These are phyloP conservation scores for Pterocles orientalis DNA, from an alignment of 2,113 vertebrate species.

Conservation along the genomic window DNA sequence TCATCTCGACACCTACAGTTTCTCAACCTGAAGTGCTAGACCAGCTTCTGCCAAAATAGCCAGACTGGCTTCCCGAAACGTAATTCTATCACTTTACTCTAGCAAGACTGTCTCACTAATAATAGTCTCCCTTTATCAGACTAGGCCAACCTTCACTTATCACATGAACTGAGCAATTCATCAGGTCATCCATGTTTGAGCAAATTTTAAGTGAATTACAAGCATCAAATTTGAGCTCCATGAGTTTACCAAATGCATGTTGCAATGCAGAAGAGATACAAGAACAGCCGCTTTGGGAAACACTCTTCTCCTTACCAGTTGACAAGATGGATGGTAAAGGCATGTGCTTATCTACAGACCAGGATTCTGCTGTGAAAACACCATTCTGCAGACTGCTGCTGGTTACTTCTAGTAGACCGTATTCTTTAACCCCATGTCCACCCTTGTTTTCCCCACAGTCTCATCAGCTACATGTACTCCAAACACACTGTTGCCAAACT, in stretches of 20 bases:
- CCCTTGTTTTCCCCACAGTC: neutral
- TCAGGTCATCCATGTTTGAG: accelerated
- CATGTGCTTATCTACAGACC: neutral
- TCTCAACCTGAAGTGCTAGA: neutral
- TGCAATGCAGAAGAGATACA: neutral
- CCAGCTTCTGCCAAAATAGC: neutral
- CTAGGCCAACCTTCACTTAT: neutral
- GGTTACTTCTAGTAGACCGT: neutral
- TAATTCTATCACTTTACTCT: neutral
- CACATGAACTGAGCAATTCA: accelerated
- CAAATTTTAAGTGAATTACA: neutral
- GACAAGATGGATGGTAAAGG: neutral
- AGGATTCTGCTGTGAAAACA: neutral
- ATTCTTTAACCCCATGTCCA: neutral
- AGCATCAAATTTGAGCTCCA: neutral
- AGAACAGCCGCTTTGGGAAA: neutral
- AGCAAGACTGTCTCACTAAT: neutral
- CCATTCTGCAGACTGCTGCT: neutral
- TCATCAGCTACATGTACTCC: neutral
- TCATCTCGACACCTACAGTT: neutral
- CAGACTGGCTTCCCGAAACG: neutral
- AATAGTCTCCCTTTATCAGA: neutral
- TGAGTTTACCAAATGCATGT: neutral
- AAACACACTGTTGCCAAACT: neutral
- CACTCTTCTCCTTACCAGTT: neutral